Evolutionary conservation across 1,140 invertebrate species (phyloP).

Genomic region (Piezodorus guildinii): DNA sequence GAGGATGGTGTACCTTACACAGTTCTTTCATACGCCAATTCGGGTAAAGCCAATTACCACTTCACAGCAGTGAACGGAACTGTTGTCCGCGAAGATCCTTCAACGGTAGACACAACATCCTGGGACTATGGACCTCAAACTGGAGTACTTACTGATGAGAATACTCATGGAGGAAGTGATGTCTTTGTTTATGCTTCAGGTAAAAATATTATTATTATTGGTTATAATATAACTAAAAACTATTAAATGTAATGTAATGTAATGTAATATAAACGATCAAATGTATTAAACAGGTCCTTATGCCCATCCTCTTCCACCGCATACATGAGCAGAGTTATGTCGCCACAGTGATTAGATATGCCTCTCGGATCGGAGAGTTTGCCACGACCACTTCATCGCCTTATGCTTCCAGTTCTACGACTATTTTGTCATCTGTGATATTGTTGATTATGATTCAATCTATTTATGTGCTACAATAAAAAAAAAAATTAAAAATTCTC

Average conservation of each 20-base stretch:
- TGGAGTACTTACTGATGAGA: constrained; percentile 54
- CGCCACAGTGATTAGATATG: constrained; percentile 70
- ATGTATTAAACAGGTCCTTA: constrained; percentile 53
- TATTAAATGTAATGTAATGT: no score
- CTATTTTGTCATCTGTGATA: no score
- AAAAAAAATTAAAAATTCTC: no score
- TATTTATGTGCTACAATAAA: no score
- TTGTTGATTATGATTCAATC: no score
- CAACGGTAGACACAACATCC: constrained; percentile 43
- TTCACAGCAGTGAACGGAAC: constrained; percentile 36
- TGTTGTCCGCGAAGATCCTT: constrained; percentile 46
- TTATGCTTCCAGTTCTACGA: no score
- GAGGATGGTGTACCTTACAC: constrained; percentile 54
- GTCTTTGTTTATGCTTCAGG: constrained; percentile 73
- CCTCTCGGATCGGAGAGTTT: constrained; percentile 49
- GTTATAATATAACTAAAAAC: no score
- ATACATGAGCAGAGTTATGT: constrained; percentile 88
- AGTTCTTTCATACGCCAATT: constrained; percentile 63
- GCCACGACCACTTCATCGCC: no score
- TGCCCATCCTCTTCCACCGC: constrained; percentile 75
- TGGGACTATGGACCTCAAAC: constrained; percentile 66
- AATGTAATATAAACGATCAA: no score
- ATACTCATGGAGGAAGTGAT: constrained; percentile 70
- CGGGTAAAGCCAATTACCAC: constrained; percentile 53
- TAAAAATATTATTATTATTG: constrained; percentile 31